Conservation (phyloP, 1,140 invertebrate genomes). For the Heterodera carotae region DNA sequence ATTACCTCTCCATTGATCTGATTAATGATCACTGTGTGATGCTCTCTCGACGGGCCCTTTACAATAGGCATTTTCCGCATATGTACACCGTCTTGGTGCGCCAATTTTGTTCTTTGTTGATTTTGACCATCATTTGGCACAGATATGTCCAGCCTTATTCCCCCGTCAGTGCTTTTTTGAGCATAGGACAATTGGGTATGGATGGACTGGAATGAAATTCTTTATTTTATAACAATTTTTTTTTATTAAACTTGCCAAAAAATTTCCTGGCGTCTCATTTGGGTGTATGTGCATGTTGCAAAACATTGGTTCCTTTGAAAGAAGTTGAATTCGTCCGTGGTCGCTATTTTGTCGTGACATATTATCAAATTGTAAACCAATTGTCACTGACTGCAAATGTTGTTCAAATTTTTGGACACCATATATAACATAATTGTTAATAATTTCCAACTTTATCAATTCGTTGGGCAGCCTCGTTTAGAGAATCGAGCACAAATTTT, state of each 20-base stretch:
- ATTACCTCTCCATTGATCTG: conserved; percentile 20
- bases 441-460: background rate
- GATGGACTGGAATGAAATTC: conserved; percentile 14
- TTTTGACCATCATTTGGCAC: conserved; percentile 12
- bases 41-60: background rate
- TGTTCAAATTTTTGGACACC: background rate
- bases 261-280: background rate
- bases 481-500: background rate
- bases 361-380: background rate
- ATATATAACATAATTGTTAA: background rate
- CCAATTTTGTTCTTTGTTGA: background rate
- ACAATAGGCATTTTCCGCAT: conserved; percentile 5
- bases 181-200: background rate
- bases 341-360: background rate
- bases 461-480: background rate
- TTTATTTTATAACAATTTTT: background rate
- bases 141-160: conserved; percentile 3
- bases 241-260: background rate
- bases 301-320: background rate
- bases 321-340: background rate
- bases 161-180: background rate
- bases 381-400: background rate
- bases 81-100: background rate
- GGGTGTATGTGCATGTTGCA: background rate
- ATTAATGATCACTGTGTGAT: conserved; percentile 6